These are phyloP conservation scores for Galerucella pusilla DNA, from an alignment of 2,888 invertebrate species.

Conservation along the genomic window DNA sequence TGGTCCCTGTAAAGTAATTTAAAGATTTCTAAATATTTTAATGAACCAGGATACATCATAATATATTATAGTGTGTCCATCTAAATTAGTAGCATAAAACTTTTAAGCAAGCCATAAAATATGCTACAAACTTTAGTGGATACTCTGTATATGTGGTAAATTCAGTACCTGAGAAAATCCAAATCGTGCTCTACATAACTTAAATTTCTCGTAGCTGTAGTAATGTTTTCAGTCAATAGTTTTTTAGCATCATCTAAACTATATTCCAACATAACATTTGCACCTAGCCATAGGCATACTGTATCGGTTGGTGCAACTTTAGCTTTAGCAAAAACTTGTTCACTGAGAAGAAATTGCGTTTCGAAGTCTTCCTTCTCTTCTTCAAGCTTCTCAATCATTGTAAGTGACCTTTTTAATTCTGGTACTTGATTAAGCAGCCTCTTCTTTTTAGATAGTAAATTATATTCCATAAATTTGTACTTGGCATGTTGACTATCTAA, in stretches of 20 bases:
- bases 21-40: neutral
- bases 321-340: conserved; percentile 85
- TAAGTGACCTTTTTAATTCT: conserved; percentile 90
- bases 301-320: conserved; percentile 88
- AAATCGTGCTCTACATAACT: conserved; percentile 90
- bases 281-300: conserved; percentile 86
- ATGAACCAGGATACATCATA: neutral
- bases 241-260: conserved; percentile 89
- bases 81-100: no score
- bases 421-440: conserved; percentile 92
- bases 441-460: conserved; percentile 86
- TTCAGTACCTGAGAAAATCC: conserved; percentile 82
- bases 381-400: conserved; percentile 91
- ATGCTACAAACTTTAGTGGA: no score
- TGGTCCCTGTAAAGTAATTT: conserved; percentile 80
- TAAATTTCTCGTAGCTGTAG: conserved; percentile 85
- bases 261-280: conserved; percentile 98
- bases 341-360: conserved; percentile 91
- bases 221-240: conserved; percentile 84
- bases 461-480: conserved; percentile 97
- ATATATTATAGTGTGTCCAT: no score
- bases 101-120: no score
- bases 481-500: conserved; percentile 95
- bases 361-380: conserved; percentile 83
- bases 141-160: neutral